phyloP scores from a whole-genome alignment of 2,113 vertebrate genomes.

The Hirundichthys speculiger region DNA sequence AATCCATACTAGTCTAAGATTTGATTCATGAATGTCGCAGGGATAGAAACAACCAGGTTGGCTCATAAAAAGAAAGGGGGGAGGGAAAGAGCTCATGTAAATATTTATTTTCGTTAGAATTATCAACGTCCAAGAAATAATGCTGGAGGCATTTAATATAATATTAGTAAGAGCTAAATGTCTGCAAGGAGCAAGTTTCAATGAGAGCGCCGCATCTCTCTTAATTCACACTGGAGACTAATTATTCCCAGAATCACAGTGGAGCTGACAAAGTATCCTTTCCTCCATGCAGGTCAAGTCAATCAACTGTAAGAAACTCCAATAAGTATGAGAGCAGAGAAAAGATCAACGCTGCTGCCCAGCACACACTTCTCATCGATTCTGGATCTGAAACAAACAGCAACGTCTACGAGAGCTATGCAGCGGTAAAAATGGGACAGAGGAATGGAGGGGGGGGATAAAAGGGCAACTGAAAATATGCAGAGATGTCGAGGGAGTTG shows the following conservation, averaged over 20 bases:
- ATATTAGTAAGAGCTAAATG: conserved; percentile 12
- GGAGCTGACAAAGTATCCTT: conserved; percentile 28
- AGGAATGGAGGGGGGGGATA: conserved; percentile 12
- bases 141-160: conserved; percentile 6
- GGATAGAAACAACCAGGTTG: conserved; percentile 39
- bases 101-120: conserved; percentile 41
- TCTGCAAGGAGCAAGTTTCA: conserved; percentile 9
- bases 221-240: conserved; percentile 12
- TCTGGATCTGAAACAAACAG: conserved; percentile 76
- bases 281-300: conserved; percentile 56
- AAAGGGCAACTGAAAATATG: conserved; percentile 30
- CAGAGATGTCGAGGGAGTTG: conserved; percentile 37
- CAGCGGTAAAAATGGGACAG: conserved; percentile 63
- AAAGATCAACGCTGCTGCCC: conserved; percentile 70
- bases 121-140: conserved; percentile 29
- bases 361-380: conserved; percentile 78
- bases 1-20: conserved; percentile 43
- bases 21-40: conserved; percentile 41
- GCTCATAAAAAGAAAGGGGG: neutral
- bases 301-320: conserved; percentile 63
- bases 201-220: conserved; percentile 3
- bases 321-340: conserved; percentile 77
- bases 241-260: conserved; percentile 9
- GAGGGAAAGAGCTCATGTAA: conserved; percentile 41
- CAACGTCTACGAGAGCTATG: conserved; percentile 74